A percentile compares a stretch with the other conserved stretches of the same genome.
These are phyloP conservation scores for Glossophaga mutica DNA, from an alignment of 2,797 vertebrate species.

Conservation along the genomic window DNA sequence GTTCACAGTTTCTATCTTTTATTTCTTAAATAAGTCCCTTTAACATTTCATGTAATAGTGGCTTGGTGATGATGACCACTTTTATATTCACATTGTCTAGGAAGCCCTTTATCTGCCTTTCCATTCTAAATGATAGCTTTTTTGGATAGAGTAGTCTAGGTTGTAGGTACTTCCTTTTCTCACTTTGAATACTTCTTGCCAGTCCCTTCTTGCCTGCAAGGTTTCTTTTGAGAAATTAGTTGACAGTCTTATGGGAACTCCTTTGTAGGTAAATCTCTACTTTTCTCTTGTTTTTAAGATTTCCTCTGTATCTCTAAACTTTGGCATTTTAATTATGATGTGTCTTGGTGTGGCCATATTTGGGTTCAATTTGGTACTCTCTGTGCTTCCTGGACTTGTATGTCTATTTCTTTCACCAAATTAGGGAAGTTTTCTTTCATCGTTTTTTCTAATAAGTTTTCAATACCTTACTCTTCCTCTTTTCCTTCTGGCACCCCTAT, in stretches of 20 bases:
- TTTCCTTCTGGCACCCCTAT: not conserved
- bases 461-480: too few relatives aligned
- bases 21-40: not conserved
- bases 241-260: not conserved
- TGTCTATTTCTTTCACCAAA: too few relatives aligned
- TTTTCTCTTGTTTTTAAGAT: not conserved
- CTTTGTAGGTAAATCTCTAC: not conserved
- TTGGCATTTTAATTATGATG: not conserved
- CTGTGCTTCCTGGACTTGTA: too few relatives aligned
- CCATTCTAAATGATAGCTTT: not conserved
- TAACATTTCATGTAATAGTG: not conserved
- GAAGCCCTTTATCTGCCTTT: not conserved
- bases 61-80: not conserved
- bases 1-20: not conserved
- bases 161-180: not conserved
- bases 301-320: not conserved
- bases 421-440: too few relatives aligned
- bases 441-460: too few relatives aligned
- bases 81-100: not conserved
- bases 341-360: too few relatives aligned
- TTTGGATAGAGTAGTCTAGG: not conserved
- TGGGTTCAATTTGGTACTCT: too few relatives aligned
- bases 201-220: not conserved
- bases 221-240: not conserved
- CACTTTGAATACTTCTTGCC: not conserved